These are phyloP conservation scores for Petaurus breviceps DNA, from an alignment of 2,113 vertebrate genomes.

Conservation along the genomic window DNA sequence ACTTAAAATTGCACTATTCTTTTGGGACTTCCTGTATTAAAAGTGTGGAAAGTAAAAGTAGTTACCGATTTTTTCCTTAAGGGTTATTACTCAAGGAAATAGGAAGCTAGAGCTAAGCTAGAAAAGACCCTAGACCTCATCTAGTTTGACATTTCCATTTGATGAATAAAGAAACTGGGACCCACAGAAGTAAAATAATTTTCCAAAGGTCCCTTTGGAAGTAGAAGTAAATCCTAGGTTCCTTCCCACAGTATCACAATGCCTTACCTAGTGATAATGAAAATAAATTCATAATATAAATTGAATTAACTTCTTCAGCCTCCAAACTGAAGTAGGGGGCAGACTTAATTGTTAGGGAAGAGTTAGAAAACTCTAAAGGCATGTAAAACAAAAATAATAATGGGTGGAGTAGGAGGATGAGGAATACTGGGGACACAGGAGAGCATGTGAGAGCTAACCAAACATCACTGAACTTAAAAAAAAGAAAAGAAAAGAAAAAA, in stretches of 20 bases:
- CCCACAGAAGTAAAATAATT: neutral
- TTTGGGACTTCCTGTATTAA: neutral
- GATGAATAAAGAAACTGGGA: neutral
- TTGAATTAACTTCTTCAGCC: neutral
- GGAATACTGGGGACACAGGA: neutral
- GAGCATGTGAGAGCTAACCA: slow-evolving; percentile 3
- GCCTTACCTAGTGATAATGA: neutral
- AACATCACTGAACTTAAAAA: neutral
- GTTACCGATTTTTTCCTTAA: neutral
- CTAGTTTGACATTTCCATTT: neutral
- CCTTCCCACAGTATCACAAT: neutral
- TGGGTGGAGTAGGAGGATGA: neutral
- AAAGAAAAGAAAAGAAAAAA: neutral
- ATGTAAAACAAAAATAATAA: neutral
- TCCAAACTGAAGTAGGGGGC: neutral
- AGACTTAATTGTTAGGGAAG: neutral
- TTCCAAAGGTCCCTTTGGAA: neutral
- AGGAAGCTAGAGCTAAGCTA: neutral
- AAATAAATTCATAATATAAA: neutral
- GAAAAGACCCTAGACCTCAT: neutral
- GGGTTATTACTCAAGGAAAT: neutral
- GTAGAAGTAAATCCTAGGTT: neutral
- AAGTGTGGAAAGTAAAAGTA: neutral
- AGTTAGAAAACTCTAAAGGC: neutral
- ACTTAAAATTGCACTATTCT: neutral